phyloP scores from a whole-genome alignment of 2,113 vertebrate species.

The Chloebia gouldiae region DNA sequence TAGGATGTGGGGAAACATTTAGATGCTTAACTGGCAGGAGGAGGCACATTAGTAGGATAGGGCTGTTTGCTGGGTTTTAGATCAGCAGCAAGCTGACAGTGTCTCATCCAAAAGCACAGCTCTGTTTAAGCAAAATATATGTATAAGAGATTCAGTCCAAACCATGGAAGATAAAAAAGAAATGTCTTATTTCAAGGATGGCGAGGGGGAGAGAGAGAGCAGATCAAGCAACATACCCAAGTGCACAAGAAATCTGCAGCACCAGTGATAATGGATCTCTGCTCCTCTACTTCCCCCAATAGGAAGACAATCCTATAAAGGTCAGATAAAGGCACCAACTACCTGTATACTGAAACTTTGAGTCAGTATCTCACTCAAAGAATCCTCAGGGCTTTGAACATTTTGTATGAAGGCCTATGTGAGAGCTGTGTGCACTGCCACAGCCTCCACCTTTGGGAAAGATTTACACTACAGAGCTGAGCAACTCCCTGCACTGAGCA shows the following conservation, averaged over 20 bases:
- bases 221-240: not conserved
- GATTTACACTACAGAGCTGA: not conserved
- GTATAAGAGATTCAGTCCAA: not conserved
- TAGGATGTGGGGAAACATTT: not conserved
- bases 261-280: not conserved
- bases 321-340: not conserved
- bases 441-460: not conserved
- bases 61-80: not conserved
- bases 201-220: fast-evolving
- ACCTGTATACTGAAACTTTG: too few relatives aligned
- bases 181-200: not conserved
- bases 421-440: not conserved
- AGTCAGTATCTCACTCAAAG: not conserved
- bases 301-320: not conserved
- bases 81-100: not conserved
- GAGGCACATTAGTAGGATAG: not conserved
- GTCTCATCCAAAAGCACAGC: not conserved
- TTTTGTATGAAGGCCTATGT: not conserved
- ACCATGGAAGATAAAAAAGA: not conserved
- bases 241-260: not conserved
- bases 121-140: not conserved
- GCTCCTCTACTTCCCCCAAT: not conserved
- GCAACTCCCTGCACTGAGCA: not conserved
- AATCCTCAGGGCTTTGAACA: not conserved
- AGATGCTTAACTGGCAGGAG: not conserved